These are phyloP conservation scores for Nemapogon koenigi DNA, from an alignment of 2,888 invertebrate genomes.

Conservation along the genomic window DNA sequence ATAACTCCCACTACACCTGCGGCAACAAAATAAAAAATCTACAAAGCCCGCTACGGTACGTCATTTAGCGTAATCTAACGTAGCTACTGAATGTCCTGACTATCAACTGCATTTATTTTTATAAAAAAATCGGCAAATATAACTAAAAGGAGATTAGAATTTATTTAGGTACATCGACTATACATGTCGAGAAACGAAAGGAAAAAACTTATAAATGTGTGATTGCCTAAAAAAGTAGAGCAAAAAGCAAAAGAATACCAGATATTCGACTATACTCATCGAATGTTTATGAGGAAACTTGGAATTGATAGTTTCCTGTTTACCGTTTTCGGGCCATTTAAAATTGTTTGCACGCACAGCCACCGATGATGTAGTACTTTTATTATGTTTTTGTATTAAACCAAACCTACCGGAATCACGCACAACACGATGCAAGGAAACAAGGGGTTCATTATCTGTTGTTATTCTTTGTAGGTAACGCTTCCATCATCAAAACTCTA, in stretches of 20 bases:
- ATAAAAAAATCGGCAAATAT: too few relatives aligned
- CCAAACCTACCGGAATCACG: slow-evolving; percentile 41
- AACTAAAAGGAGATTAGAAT: too few relatives aligned
- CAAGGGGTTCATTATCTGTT: slow-evolving; percentile 34
- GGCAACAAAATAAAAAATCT: slow-evolving; percentile 58
- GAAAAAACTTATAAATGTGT: slow-evolving; percentile 29
- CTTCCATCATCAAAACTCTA: slow-evolving; percentile 34
- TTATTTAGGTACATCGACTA: too few relatives aligned
- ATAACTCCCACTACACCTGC: slow-evolving; percentile 70
- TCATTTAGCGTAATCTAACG: too few relatives aligned
- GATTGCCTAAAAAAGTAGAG: slow-evolving; percentile 31
- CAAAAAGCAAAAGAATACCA: slow-evolving; percentile 32
- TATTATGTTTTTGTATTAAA: slow-evolving; percentile 35
- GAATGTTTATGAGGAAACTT: slow-evolving; percentile 54
- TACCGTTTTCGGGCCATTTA: slow-evolving; percentile 45
- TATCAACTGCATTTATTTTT: too few relatives aligned
- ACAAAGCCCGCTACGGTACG: slow-evolving; percentile 50
- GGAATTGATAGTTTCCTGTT: slow-evolving; percentile 53
- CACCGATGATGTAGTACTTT: slow-evolving; percentile 37
- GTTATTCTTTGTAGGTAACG: slow-evolving; percentile 30
- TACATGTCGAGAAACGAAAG: slow-evolving; percentile 17
- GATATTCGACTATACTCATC: slow-evolving; percentile 33
- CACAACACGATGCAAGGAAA: slow-evolving; percentile 39
- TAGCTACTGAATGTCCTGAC: too few relatives aligned
- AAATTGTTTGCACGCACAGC: slow-evolving; percentile 48